phyloP scores from a whole-genome alignment of 2,888 invertebrate genomes.

The Lithophane leautieri region DNA sequence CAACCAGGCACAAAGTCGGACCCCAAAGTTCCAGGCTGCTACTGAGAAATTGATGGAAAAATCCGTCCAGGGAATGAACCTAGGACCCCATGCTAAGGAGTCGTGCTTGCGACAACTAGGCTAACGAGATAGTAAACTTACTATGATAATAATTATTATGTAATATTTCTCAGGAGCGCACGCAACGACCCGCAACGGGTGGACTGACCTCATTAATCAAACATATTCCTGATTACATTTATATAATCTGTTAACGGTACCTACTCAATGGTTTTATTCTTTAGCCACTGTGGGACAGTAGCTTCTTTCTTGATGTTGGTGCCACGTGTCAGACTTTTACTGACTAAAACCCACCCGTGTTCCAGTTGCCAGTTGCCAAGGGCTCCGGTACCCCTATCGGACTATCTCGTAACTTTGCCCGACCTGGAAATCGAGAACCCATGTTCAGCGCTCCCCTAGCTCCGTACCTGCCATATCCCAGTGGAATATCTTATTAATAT shows the following conservation, averaged over 20 bases:
- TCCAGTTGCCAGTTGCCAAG: too few species aligned
- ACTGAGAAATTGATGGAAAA: background rate
- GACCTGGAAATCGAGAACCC: background rate
- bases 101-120: background rate
- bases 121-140: background rate
- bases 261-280: slow-evolving; percentile 43
- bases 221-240: slow-evolving; percentile 56
- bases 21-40: too few species aligned
- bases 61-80: background rate
- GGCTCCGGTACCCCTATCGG: too few species aligned
- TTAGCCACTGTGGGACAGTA: slow-evolving; percentile 12
- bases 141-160: slow-evolving; percentile 17
- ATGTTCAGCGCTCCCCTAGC: background rate
- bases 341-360: too few species aligned
- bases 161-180: slow-evolving; percentile 53
- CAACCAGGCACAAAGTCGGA: too few species aligned
- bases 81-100: background rate
- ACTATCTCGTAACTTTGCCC: too few species aligned
- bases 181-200: slow-evolving; percentile 52
- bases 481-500: background rate
- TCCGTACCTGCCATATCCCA: background rate
- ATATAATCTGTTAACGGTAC: slow-evolving; percentile 47
- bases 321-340: too few species aligned
- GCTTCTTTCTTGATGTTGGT: slow-evolving; percentile 34
- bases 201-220: slow-evolving; percentile 64